Evolutionary conservation across 2,113 vertebrate genomes (phyloP).

Genomic region (Zingel zingel): DNA sequence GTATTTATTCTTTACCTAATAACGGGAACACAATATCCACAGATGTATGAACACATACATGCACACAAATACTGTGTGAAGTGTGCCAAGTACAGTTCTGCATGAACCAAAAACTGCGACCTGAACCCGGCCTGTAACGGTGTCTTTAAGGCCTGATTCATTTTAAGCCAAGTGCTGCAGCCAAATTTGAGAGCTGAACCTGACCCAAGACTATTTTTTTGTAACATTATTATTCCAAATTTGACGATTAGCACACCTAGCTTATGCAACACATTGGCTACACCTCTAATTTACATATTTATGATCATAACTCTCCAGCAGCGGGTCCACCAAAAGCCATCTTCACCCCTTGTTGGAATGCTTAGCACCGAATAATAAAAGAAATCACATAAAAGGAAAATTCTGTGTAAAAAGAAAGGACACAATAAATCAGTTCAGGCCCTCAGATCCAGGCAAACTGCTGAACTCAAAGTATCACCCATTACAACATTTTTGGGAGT

Average conservation of each 20-base stretch:
- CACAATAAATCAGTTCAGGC: conserved; percentile 67
- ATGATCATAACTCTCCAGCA: neutral
- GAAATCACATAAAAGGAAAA: conserved; percentile 52
- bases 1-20: conserved; percentile 9
- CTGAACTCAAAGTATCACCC: conserved; percentile 71
- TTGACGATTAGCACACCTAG: neutral
- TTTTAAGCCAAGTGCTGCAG: neutral
- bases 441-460: conserved; percentile 57
- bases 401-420: conserved; percentile 57
- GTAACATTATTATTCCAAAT: neutral
- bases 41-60: neutral
- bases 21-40: neutral
- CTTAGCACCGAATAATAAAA: conserved; percentile 53
- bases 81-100: neutral
- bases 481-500: conserved; percentile 77
- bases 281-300: conserved; percentile 19
- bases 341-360: conserved; percentile 33
- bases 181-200: neutral
- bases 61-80: neutral
- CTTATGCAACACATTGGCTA: neutral
- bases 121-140: neutral
- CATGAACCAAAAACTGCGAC: neutral
- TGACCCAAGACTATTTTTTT: neutral
- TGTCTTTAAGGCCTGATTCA: neutral
- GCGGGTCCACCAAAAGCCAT: conserved; percentile 36